These are phyloP conservation scores for Myiozetetes cayanensis DNA, from an alignment of 2,113 vertebrate species.

Conservation along the genomic window DNA sequence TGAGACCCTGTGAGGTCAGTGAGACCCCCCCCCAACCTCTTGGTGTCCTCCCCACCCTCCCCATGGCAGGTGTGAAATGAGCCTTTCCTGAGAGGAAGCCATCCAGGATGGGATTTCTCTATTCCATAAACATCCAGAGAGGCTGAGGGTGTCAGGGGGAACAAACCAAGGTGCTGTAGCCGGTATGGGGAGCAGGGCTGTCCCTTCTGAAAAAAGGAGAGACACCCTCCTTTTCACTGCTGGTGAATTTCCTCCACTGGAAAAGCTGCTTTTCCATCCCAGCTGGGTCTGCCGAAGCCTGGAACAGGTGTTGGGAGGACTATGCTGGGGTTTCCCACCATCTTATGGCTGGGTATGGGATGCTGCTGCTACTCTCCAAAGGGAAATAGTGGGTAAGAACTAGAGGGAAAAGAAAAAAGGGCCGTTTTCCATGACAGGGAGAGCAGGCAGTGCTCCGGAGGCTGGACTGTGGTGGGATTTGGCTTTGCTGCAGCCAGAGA, in stretches of 20 bases:
- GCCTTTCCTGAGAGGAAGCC: background rate
- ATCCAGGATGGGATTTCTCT: background rate
- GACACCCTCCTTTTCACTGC: background rate
- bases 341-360: background rate
- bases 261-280: background rate
- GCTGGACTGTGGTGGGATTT: background rate
- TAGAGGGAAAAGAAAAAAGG: background rate
- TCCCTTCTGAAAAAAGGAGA: background rate
- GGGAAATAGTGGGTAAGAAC: background rate
- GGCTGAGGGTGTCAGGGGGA: background rate
- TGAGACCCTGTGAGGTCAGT: background rate
- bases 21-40: rapidly evolving
- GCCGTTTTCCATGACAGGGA: background rate
- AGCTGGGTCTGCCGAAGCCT: background rate
- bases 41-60: background rate
- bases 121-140: background rate
- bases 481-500: background rate
- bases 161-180: background rate
- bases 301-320: background rate
- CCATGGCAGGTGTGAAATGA: background rate
- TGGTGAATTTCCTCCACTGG: background rate
- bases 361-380: background rate
- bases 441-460: background rate
- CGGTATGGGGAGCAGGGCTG: background rate
- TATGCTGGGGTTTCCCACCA: background rate